These are phyloP conservation scores for Branchipolynoe longqiensis DNA, from an alignment of 2,888 invertebrate genomes.

Conservation along the genomic window DNA sequence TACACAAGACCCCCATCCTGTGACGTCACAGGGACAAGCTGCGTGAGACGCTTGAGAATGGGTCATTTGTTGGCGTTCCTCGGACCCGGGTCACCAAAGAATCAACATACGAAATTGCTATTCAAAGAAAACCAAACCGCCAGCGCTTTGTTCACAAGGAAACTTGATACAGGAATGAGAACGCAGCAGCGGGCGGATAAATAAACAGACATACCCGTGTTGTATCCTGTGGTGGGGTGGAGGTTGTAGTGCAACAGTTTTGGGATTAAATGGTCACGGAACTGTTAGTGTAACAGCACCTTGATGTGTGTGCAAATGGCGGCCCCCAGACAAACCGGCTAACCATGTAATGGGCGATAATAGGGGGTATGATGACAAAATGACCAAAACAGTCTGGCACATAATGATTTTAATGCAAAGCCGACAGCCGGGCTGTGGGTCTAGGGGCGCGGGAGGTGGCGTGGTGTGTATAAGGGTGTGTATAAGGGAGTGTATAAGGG, in stretches of 20 bases:
- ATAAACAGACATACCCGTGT: too few species aligned
- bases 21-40: conserved; percentile 20
- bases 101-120: too few species aligned
- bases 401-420: conserved; percentile 45
- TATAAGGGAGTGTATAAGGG: too few species aligned
- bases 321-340: conserved; percentile 13
- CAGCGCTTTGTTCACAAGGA: too few species aligned
- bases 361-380: conserved; percentile 47
- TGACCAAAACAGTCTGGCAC: conserved; percentile 49
- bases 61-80: conserved; percentile 14
- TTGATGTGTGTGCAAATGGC: too few species aligned
- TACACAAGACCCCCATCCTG: conserved; percentile 34
- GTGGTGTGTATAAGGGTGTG: background rate
- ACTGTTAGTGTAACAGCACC: too few species aligned
- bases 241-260: too few species aligned
- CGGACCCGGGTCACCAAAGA: background rate
- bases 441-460: background rate
- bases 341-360: conserved; percentile 47
- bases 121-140: too few species aligned
- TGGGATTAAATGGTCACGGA: too few species aligned
- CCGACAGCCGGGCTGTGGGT: background rate
- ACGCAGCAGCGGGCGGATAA: too few species aligned
- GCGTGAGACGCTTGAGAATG: conserved; percentile 39
- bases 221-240: too few species aligned
- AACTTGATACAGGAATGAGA: too few species aligned